Evolutionary conservation across 1,140 invertebrate species (phyloP).

Genomic region (Venturia canescens): DNA sequence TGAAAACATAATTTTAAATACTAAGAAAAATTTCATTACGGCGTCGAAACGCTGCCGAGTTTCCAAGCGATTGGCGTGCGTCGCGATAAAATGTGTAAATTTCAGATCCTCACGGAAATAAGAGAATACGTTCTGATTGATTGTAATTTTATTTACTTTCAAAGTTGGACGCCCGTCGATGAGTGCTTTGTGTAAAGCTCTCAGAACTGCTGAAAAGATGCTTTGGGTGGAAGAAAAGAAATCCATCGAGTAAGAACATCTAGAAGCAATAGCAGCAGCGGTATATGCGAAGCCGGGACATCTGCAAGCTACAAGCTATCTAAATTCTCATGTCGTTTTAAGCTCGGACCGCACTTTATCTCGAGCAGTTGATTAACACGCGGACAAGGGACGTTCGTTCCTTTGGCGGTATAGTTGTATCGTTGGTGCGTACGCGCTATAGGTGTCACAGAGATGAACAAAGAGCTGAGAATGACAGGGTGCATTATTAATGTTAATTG

Average conservation of each 20-base stretch:
- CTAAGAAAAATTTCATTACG: no score
- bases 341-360: slow-evolving; percentile 46
- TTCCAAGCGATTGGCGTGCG: no score
- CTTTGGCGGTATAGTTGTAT: background rate
- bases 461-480: slow-evolving; percentile 47
- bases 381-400: slow-evolving; percentile 14
- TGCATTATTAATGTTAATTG: slow-evolving; percentile 56
- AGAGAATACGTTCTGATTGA: no score
- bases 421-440: slow-evolving; percentile 1
- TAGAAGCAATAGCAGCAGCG: background rate
- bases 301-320: slow-evolving; percentile 31
- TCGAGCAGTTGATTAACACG: slow-evolving; percentile 47
- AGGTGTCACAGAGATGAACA: slow-evolving; percentile 39
- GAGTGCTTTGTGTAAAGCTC: background rate
- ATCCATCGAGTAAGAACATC: slow-evolving; percentile 7
- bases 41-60: no score
- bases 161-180: background rate
- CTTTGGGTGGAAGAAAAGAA: slow-evolving; percentile 6
- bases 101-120: no score
- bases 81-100: no score
- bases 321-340: slow-evolving; percentile 41
- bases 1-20: no score
- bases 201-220: background rate
- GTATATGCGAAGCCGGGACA: slow-evolving; percentile 40
- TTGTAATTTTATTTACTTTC: no score